These are phyloP conservation scores for Malacoraja senta DNA, from an alignment of 2,797 vertebrate species.

Conservation along the genomic window DNA sequence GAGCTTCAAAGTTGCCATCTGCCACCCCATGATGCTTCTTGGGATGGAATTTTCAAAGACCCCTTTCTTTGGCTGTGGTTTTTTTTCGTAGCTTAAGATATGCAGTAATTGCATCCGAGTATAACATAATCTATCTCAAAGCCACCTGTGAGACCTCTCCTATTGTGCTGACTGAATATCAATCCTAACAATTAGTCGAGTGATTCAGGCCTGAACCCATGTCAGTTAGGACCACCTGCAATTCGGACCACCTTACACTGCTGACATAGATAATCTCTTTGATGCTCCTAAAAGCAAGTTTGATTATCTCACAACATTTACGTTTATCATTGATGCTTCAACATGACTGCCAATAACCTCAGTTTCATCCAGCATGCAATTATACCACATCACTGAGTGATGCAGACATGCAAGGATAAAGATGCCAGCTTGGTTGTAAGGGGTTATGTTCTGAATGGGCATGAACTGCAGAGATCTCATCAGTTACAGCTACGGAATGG, in stretches of 20 bases:
- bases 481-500: not conserved
- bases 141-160: constrained; percentile 1
- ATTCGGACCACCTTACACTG: not conserved
- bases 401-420: not conserved
- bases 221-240: constrained; percentile 6
- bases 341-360: not conserved
- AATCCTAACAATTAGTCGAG: constrained; percentile 4
- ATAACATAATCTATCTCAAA: constrained; percentile 30
- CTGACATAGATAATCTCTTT: not conserved
- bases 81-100: constrained; percentile 18
- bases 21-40: constrained; percentile 5
- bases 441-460: not conserved
- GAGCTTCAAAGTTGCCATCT: constrained; percentile 30
- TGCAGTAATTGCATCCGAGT: constrained; percentile 4
- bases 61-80: not conserved
- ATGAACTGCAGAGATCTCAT: not conserved
- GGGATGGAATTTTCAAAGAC: constrained; percentile 7
- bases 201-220: not conserved
- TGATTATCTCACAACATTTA: not conserved
- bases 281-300: not conserved
- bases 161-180: not conserved
- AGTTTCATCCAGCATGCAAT: not conserved
- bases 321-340: not conserved
- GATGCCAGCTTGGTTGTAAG: not conserved
- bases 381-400: not conserved